phyloP scores from a whole-genome alignment of 2,797 vertebrate genomes.

The Brotogeris chrysoptera region DNA sequence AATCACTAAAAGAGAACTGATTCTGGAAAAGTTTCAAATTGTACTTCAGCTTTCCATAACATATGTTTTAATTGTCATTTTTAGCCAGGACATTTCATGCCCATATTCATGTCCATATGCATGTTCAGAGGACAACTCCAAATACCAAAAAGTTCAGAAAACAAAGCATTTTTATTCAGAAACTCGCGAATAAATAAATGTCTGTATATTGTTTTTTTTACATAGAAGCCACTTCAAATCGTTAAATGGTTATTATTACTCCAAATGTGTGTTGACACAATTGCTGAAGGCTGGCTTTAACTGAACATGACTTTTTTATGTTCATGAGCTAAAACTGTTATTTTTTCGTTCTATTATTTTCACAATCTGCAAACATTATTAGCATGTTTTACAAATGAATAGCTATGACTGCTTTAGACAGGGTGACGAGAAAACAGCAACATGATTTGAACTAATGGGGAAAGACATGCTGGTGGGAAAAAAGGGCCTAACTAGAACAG shows the following conservation, averaged over 20 bases:
- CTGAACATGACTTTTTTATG: not conserved
- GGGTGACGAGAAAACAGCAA: not conserved
- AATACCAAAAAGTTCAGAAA: not conserved
- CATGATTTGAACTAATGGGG: not conserved
- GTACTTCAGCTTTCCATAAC: not conserved
- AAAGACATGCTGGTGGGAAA: not conserved
- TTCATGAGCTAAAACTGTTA: not conserved
- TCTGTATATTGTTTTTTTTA: not conserved
- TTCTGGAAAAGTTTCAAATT: not conserved
- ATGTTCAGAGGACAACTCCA: not conserved
- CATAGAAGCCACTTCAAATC: not conserved
- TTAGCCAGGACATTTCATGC: not conserved
- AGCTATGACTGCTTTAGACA: not conserved
- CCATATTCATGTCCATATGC: not conserved
- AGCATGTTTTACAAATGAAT: conserved; percentile 3
- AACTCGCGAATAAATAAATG: not conserved
- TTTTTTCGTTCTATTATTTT: not conserved
- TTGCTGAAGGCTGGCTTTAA: not conserved
- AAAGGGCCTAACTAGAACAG: not conserved
- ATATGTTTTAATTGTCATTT: not conserved
- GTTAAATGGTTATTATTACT: not conserved
- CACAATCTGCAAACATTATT: not conserved
- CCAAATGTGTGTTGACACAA: not conserved
- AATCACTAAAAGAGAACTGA: not conserved
- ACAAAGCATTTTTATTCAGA: not conserved